phyloP scores from a whole-genome alignment of 1,140 invertebrate genomes.

The Zaprionus kolodkinae region DNA sequence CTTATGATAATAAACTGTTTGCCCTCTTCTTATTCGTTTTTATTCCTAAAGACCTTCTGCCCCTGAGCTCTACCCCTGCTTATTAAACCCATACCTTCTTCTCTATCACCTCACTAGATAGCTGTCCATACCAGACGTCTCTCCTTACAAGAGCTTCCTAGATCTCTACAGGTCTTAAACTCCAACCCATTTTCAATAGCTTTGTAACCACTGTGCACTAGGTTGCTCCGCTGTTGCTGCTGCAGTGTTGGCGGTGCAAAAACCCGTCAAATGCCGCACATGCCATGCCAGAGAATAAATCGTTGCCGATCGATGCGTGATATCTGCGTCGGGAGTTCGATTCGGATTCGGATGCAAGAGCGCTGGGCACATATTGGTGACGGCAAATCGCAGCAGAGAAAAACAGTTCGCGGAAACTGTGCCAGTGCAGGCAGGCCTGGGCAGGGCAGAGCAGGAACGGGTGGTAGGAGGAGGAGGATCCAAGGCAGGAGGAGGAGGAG shows the following conservation, averaged over 20 bases:
- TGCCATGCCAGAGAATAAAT: constrained; percentile 76
- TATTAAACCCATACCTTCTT: too few relatives aligned
- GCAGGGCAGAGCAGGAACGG: too few relatives aligned
- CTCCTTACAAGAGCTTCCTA: too few relatives aligned
- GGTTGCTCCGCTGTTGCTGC: not conserved
- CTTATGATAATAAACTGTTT: too few relatives aligned
- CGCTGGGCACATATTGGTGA: constrained; percentile 74
- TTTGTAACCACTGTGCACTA: constrained; percentile 46
- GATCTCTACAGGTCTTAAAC: too few relatives aligned
- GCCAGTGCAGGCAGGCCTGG: too few relatives aligned
- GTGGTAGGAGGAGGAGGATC: not conserved
- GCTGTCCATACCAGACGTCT: too few relatives aligned
- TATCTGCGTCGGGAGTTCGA: constrained; percentile 59
- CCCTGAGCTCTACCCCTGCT: too few relatives aligned
- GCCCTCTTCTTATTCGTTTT: too few relatives aligned
- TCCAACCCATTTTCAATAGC: not conserved
- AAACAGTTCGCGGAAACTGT: constrained; percentile 63
- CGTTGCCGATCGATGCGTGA: constrained; percentile 70
- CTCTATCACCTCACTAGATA: too few relatives aligned
- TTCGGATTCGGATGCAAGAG: constrained; percentile 63
- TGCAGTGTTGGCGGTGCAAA: constrained; percentile 45
- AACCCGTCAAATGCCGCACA: constrained; percentile 72
- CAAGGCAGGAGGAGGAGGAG: not conserved
- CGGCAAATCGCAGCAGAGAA: constrained; percentile 41
- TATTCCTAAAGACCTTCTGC: too few relatives aligned